Conservation (phyloP, 64 coral and sea anemone genomes). For the Orbicella faveolata region DNA sequence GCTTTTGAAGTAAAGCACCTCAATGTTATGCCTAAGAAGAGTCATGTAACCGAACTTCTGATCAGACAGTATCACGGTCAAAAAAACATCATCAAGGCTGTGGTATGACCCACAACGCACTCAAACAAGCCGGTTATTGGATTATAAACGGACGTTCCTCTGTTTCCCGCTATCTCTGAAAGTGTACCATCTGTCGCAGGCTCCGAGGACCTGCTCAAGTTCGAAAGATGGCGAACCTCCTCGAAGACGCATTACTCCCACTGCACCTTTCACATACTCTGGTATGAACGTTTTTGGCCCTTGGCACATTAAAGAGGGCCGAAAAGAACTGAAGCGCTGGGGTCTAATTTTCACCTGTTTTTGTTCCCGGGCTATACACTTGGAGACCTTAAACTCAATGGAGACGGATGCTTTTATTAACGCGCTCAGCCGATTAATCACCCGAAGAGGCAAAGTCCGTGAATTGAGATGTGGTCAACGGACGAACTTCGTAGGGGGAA, state of each 20-base stretch:
- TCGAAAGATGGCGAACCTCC: constrained; percentile 54
- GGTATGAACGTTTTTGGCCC: constrained; percentile 52
- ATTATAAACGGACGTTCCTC: no score
- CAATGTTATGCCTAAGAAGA: constrained; percentile 10
- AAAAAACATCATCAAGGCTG: no score
- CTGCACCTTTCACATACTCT: constrained; percentile 31
- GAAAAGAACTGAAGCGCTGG: constrained; percentile 30
- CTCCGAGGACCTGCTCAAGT: not conserved
- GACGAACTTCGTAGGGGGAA: no score
- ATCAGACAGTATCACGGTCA: no score
- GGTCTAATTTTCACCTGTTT: constrained; percentile 51
- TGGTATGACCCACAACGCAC: no score
- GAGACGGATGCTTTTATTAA: constrained; percentile 54
- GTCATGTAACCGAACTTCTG: constrained; percentile 34
- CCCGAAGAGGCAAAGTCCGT: constrained; percentile 10
- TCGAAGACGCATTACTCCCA: constrained; percentile 20
- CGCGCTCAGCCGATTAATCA: constrained; percentile 31
- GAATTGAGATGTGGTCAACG: no score
- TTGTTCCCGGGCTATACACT: constrained; percentile 38
- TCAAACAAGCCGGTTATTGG: no score
- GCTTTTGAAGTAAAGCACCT: constrained; percentile 13
- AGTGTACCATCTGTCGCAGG: not conserved
- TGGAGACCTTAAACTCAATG: constrained; percentile 36
- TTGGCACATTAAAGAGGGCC: constrained; percentile 38
- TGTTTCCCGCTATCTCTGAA: no score